phyloP scores from a whole-genome alignment of 2,888 invertebrate genomes.

The Chouioia cunea region DNA sequence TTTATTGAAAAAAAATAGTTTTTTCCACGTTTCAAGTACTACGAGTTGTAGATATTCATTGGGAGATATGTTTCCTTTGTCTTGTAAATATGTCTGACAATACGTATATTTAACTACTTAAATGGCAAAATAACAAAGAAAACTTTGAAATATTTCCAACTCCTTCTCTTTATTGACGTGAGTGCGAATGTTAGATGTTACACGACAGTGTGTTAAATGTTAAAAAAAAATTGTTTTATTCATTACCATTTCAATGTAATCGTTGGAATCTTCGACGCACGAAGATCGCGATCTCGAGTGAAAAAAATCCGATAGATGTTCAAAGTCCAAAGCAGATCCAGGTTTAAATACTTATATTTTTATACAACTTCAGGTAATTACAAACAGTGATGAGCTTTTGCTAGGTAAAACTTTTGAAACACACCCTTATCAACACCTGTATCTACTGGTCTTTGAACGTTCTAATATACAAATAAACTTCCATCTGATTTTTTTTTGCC shows the following conservation, averaged over 20 bases:
- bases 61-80: too few relatives aligned
- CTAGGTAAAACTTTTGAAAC: neutral
- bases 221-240: constrained; percentile 26
- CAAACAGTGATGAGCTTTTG: too few relatives aligned
- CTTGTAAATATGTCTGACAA: too few relatives aligned
- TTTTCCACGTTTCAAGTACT: too few relatives aligned
- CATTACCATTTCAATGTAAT: constrained; percentile 40
- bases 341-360: constrained; percentile 17
- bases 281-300: constrained; percentile 27
- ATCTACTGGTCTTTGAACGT: constrained; percentile 12
- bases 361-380: constrained; percentile 11
- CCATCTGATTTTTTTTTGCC: constrained; percentile 29
- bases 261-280: constrained; percentile 45
- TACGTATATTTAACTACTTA: neutral
- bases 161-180: constrained; percentile 46
- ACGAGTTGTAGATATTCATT: too few relatives aligned
- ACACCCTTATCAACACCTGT: neutral
- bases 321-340: constrained; percentile 11
- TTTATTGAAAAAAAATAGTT: too few relatives aligned
- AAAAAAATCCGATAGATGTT: constrained; percentile 35
- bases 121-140: constrained; percentile 10
- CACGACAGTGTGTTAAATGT: constrained; percentile 43
- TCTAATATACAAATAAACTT: constrained; percentile 19
- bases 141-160: constrained; percentile 27
- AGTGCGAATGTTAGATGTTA: constrained; percentile 44